Evolutionary conservation across 2,888 invertebrate genomes (phyloP).

Genomic region (Polydrusus cervinus): DNA sequence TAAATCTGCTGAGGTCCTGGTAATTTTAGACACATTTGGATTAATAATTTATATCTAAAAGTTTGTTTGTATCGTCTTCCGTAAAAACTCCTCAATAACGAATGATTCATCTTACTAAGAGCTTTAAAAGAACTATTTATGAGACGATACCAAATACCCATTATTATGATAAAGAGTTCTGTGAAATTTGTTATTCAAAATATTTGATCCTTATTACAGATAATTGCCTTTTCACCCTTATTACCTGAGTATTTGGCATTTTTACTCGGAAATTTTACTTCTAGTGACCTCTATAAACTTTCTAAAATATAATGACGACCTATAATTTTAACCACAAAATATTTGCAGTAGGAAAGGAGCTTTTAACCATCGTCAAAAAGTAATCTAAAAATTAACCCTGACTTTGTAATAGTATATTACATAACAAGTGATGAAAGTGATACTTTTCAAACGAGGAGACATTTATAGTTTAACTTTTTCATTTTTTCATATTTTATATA

Average conservation of each 20-base stretch:
- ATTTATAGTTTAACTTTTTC: too few relatives aligned
- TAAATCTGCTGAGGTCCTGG: too few relatives aligned
- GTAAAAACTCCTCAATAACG: too few relatives aligned
- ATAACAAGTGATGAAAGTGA: too few relatives aligned
- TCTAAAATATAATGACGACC: background rate
- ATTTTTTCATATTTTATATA: too few relatives aligned
- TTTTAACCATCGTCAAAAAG: background rate
- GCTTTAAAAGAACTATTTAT: background rate
- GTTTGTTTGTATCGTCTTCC: too few relatives aligned
- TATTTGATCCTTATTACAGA: slow-evolving; percentile 5
- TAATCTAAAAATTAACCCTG: too few relatives aligned
- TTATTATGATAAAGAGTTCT: slow-evolving; percentile 10
- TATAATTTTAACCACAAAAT: background rate
- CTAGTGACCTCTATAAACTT: background rate
- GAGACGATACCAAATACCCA: background rate
- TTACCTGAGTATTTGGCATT: background rate
- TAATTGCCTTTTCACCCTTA: slow-evolving; percentile 5
- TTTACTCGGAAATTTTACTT: background rate
- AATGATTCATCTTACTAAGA: too few relatives aligned
- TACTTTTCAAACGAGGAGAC: too few relatives aligned
- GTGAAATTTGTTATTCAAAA: background rate
- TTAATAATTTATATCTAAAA: too few relatives aligned
- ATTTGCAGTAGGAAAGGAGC: background rate
- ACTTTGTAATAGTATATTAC: too few relatives aligned
- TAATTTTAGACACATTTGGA: too few relatives aligned